Evolutionary conservation across 2,888 invertebrate species (phyloP).

Genomic region (Eristalis pertinax): DNA sequence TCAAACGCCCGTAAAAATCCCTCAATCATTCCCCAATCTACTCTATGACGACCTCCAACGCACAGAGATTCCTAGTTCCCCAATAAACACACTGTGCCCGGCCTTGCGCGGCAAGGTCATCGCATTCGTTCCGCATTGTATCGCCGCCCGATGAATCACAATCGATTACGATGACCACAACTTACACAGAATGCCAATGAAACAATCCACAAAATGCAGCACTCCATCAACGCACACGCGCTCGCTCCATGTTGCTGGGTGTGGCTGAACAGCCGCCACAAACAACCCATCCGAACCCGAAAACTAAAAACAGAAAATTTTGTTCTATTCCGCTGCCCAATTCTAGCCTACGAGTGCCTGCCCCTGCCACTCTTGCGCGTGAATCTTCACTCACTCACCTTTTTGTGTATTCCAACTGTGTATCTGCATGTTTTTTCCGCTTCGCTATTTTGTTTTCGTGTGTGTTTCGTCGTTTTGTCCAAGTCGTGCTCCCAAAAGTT

Average conservation of each 20-base stretch:
- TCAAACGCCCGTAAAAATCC: no score
- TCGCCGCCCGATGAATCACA: background rate
- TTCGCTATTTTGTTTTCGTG: constrained; percentile 5
- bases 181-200: background rate
- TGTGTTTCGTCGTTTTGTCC: background rate
- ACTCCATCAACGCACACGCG: background rate
- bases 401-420: constrained; percentile 61
- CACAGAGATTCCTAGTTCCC: background rate
- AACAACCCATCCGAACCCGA: background rate
- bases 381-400: constrained; percentile 45
- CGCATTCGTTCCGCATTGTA: background rate
- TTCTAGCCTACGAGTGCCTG: background rate
- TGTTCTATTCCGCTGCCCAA: constrained; percentile 2
- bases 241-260: constrained; percentile 41
- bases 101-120: background rate
- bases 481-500: constrained; percentile 43
- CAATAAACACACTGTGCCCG: background rate
- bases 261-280: constrained; percentile 25
- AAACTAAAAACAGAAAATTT: background rate
- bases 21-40: background rate
- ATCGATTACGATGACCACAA: background rate
- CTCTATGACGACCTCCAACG: background rate
- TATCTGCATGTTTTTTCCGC: constrained; percentile 42
- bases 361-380: background rate
- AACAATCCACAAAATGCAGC: background rate